These are phyloP conservation scores for Sebastes steindachneri DNA, from an alignment of 2,797 vertebrate genomes.

Conservation along the genomic window DNA sequence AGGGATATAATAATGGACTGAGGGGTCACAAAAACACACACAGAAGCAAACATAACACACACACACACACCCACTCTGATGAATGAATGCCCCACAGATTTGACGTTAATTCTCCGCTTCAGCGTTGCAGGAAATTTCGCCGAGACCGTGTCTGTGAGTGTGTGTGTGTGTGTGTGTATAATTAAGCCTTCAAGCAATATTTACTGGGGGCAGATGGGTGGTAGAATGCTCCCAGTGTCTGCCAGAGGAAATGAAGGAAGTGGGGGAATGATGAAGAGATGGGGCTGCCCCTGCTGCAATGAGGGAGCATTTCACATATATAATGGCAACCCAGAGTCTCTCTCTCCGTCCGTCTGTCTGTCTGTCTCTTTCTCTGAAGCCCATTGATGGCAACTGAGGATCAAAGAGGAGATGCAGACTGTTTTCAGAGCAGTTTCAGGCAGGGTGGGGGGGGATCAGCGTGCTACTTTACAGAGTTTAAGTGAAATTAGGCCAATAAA, in stretches of 20 bases:
- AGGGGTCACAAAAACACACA: conserved; percentile 75
- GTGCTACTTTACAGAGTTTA: conserved; percentile 53
- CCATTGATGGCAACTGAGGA: conserved; percentile 67
- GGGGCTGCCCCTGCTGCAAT: conserved; percentile 49
- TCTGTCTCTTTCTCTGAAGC: conserved; percentile 60
- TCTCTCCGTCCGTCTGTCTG: conserved; percentile 41
- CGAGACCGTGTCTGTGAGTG: conserved; percentile 61
- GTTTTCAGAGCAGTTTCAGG: conserved; percentile 64
- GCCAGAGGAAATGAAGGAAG: conserved; percentile 79
- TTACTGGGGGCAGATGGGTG: conserved; percentile 81
- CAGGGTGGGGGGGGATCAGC: conserved; percentile 19
- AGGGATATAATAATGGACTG: conserved; percentile 71
- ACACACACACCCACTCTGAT: conserved; percentile 46
- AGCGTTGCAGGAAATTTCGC: conserved; percentile 80
- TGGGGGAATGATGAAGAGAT: conserved; percentile 77
- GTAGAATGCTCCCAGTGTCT: conserved; percentile 85
- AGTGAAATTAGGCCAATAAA: conserved; percentile 73
- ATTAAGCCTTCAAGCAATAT: conserved; percentile 87
- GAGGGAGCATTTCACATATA: conserved; percentile 69
- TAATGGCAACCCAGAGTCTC: conserved; percentile 61
- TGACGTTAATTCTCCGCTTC: conserved; percentile 78
- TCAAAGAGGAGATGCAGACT: conserved; percentile 63
- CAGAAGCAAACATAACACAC: conserved; percentile 64
- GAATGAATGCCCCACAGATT: conserved; percentile 79
- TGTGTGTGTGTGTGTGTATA: conserved; percentile 58